Base-by-base conservation (phyloP, 2,888 invertebrate species). In the Sericinus montela region DNA sequence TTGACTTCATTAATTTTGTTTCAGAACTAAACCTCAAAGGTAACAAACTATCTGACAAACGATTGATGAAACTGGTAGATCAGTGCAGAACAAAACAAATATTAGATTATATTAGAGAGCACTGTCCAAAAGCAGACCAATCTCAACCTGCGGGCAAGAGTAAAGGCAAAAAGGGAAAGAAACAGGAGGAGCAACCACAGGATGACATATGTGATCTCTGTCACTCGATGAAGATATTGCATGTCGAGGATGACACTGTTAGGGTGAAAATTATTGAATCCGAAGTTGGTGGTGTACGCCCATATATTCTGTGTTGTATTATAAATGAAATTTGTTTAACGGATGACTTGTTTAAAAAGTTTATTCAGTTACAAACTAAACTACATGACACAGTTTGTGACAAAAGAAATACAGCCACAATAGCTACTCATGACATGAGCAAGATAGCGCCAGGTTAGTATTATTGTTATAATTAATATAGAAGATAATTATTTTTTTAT, bases 361-460 rank as follows among this genome's bases (percentile, higher is more conserved):
- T 96, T 62, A 94, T 96, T 54, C 92, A 93, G 64, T 66, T 95
- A 63, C 96, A 96, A 86, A 95, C 94, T 0, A 94, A 92, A 69
- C 75, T 94, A 23, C 94, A 94, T 62, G 94, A 94, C 54, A 91
- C 91, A 0, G 81, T 95, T 8, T 96, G 96, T 71, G 93, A 94
- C 45, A 95, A 95, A 67, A 86, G 96, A 58, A 94, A 93, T 62
- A 80, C 89, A 0, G 94, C 95, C 0, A 95, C 96, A 0, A 94
- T 96, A 51, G 96, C 96, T 2, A 96, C 96, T 0, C 97, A 97
- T 74, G 96, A 96, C 72, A 77, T 94, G 55, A 85, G 80, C 34
- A 91, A 92, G 62, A 80, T 96, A 52, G 78, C 89, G 29, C 72
- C 92, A 80, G 81, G 90, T 93, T 53, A 58, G 67, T 19, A 19